Percentiles rank a stretch among this genome's conserved stretches.
These are phyloP conservation scores for Troides oblongomaculatus DNA, from an alignment of 2,888 invertebrate species.

Conservation along the genomic window DNA sequence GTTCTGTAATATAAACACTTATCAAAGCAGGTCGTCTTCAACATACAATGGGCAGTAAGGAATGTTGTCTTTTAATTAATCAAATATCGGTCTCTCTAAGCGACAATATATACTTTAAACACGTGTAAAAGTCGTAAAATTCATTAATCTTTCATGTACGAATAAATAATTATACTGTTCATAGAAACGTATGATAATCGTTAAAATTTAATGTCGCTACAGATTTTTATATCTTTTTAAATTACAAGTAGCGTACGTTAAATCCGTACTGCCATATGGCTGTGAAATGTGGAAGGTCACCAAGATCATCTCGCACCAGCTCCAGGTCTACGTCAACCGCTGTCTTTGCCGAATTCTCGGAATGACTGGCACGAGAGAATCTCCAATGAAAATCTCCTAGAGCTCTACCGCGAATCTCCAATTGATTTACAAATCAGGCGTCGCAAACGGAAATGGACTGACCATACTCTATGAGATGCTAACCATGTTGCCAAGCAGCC, in stretches of 20 bases:
- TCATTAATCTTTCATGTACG: background rate
- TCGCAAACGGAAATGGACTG: too few relatives aligned
- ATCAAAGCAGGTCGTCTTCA: conserved; percentile 21
- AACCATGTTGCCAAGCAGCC: too few relatives aligned
- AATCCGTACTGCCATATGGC: too few relatives aligned
- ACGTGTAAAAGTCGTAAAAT: background rate
- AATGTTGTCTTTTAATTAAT: conserved; percentile 1
- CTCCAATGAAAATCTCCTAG: too few relatives aligned
- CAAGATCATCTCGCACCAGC: too few relatives aligned
- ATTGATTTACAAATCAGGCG: too few relatives aligned
- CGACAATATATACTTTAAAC: background rate
- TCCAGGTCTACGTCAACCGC: too few relatives aligned
- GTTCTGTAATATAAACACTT: conserved; percentile 33
- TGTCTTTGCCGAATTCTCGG: too few relatives aligned
- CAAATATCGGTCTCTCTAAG: background rate
- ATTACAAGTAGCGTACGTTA: background rate
- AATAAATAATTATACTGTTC: background rate
- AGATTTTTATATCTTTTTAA: background rate
- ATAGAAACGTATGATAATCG: background rate
- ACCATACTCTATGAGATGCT: too few relatives aligned
- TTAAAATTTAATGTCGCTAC: background rate
- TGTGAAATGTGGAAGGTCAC: too few relatives aligned
- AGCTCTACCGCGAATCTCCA: too few relatives aligned
- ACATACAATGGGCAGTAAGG: conserved; percentile 2
- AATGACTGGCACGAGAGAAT: too few relatives aligned